These are phyloP conservation scores for Epinephelus coioides DNA, from an alignment of 2,797 vertebrate genomes.

Conservation along the genomic window DNA sequence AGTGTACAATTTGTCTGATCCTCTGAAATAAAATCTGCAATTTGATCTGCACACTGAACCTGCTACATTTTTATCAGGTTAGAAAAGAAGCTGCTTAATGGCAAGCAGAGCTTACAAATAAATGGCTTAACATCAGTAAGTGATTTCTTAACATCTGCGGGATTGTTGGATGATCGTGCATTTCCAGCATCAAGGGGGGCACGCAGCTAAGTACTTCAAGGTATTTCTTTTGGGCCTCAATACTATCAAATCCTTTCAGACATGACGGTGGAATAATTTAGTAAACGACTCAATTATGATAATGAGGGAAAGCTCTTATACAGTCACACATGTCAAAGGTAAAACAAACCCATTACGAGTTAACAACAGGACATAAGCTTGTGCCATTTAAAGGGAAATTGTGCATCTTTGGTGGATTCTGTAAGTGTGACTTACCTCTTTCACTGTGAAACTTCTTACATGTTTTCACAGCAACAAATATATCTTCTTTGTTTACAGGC, in stretches of 20 bases:
- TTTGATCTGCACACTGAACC: slow-evolving; percentile 48
- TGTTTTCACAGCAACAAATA: slow-evolving; percentile 98
- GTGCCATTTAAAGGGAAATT: slow-evolving; percentile 10
- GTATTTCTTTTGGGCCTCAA: not conserved
- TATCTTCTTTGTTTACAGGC: slow-evolving; percentile 89
- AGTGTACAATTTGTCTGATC: slow-evolving; percentile 33
- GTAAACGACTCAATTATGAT: slow-evolving; percentile 7
- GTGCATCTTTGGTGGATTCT: not conserved
- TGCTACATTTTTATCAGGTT: slow-evolving; percentile 25
- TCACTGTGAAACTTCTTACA: slow-evolving; percentile 96
- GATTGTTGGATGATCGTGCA: slow-evolving; percentile 18
- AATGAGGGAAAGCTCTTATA: slow-evolving; percentile 19
- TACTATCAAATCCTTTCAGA: slow-evolving; percentile 32
- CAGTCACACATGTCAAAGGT: slow-evolving; percentile 39
- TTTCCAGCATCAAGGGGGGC: slow-evolving; percentile 16
- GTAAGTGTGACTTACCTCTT: slow-evolving; percentile 89
- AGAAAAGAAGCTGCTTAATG: slow-evolving; percentile 43
- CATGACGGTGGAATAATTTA: slow-evolving; percentile 12
- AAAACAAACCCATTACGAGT: slow-evolving; percentile 49
- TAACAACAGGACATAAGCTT: slow-evolving; percentile 28
- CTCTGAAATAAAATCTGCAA: slow-evolving; percentile 42
- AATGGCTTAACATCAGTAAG: slow-evolving; percentile 12
- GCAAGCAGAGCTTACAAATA: slow-evolving; percentile 22
- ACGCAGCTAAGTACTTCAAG: slow-evolving; percentile 2
- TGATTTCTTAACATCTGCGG: slow-evolving; percentile 30